Evolutionary conservation across 2,888 invertebrate species (phyloP).

Genomic region (Diaphora mendica): DNA sequence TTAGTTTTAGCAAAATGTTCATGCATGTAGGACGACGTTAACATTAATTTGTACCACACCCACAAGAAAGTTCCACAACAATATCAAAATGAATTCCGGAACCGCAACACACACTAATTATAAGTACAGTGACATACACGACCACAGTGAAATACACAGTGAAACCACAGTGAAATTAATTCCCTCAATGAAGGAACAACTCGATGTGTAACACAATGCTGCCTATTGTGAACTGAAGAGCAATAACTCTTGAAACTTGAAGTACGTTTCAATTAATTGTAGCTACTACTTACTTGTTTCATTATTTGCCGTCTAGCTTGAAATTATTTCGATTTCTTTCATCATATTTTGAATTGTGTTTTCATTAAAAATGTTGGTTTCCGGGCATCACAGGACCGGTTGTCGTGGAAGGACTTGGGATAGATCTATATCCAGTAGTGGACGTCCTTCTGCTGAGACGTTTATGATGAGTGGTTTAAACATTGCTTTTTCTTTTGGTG

Average conservation of each 20-base stretch:
- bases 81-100: slow-evolving; percentile 11
- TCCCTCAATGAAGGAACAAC: background rate
- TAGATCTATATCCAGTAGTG: no score
- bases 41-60: background rate
- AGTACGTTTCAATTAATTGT: slow-evolving; percentile 44
- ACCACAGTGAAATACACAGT: slow-evolving; percentile 7
- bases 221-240: slow-evolving; percentile 34
- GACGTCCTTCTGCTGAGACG: no score
- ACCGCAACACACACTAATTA: slow-evolving; percentile 9
- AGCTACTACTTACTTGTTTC: slow-evolving; percentile 35
- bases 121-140: slow-evolving; percentile 6
- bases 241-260: slow-evolving; percentile 34
- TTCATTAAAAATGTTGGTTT: background rate
- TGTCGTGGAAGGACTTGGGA: no score
- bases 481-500: no score
- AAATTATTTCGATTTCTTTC: slow-evolving; percentile 11
- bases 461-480: no score
- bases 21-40: background rate
- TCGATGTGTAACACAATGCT: slow-evolving; percentile 33
- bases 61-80: slow-evolving; percentile 6
- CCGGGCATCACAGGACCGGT: no score
- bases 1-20: background rate
- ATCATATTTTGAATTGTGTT: background rate
- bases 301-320: slow-evolving; percentile 33
- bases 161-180: slow-evolving; percentile 10